Conservation (phyloP, 1,140 invertebrate genomes). For the Ruditapes philippinarum region DNA sequence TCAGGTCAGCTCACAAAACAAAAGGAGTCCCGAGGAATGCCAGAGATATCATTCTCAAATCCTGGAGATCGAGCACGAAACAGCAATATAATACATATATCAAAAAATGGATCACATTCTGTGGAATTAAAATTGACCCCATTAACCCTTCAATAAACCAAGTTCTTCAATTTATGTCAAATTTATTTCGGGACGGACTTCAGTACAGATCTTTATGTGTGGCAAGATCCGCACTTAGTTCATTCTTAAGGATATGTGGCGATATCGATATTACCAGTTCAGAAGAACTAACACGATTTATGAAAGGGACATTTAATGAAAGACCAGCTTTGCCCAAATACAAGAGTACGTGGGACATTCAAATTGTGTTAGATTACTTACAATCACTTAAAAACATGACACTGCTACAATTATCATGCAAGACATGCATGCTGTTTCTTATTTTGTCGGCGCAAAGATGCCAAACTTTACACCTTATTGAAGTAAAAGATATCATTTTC, state of each 20-base stretch:
- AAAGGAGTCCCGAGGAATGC: not conserved
- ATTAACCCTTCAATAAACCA: constrained; percentile 1
- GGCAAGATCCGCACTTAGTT: not conserved
- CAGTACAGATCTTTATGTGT: not conserved
- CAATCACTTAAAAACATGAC: not conserved
- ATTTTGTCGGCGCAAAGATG: constrained; percentile 61
- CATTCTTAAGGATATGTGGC: not conserved
- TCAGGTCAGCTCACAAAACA: not conserved
- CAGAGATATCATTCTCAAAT: not conserved
- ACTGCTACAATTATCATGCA: not conserved
- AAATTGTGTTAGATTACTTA: constrained; percentile 23
- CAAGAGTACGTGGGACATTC: constrained; percentile 30
- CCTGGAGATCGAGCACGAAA: not conserved
- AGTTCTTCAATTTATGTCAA: not conserved
- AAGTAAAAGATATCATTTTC: constrained; percentile 2
- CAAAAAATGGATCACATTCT: not conserved
- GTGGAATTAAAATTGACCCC: not conserved
- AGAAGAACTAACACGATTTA: constrained; percentile 10
- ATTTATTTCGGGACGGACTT: not conserved
- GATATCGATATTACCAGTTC: not conserved
- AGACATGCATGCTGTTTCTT: constrained; percentile 60
- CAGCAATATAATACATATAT: constrained; percentile 8
- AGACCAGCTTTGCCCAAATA: constrained; percentile 9
- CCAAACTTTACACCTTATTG: constrained; percentile 47
- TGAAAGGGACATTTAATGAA: constrained; percentile 12